Base-by-base conservation (phyloP, 2,888 invertebrate species). In the Halictus quadricinctus region DNA sequence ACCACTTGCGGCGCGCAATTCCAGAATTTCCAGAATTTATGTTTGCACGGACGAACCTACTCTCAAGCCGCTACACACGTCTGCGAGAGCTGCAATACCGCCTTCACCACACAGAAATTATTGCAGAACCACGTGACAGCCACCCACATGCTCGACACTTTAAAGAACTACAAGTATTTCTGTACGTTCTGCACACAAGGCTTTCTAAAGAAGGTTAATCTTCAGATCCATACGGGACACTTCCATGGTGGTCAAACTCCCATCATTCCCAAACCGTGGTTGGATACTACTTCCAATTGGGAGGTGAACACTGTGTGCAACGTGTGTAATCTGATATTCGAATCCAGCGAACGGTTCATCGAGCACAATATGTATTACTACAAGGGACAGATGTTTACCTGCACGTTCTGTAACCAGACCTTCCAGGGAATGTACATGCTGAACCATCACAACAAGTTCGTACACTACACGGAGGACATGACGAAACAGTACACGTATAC, bases 181-280 rank as follows among this genome's bases (percentile, higher is more conserved):
- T 93, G 92, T 43, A 60, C 78, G 7, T 87, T 91, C 25, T 92
- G 93, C 54, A 83, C 91, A 25, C 92, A 92, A 78, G 89, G 89
- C 0, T 93, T 93, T 41, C 1, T 8, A 0, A 81, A 79, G 15
- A 86, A 81, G 25, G 5, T 43, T 0, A 76, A 66, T 29, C 77
- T 89, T 13, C 87, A 85, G 2, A 79, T 88, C 12, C 93, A 93
- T 78, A 90, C 87, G 25, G 80, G 88, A 48, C 93, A 92, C n/a
- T 83, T 91, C 21, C 92, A 93, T 29, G 13, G 46, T 8, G 21
- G 25, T 29, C 79, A 77, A 21, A 12, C 46, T 3, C 12, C 54
- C 2, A 46, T 50, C 1, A 25, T 18, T 8, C 8, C 77, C 10
- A n/a, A 0, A 12, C 0, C 50, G 15, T 4, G 8, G 48, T 2